Evolutionary conservation across 2,888 invertebrate species (phyloP), one percentile per base, ranked within the genome.

Genomic region (Serrognathus titanus): DNA sequence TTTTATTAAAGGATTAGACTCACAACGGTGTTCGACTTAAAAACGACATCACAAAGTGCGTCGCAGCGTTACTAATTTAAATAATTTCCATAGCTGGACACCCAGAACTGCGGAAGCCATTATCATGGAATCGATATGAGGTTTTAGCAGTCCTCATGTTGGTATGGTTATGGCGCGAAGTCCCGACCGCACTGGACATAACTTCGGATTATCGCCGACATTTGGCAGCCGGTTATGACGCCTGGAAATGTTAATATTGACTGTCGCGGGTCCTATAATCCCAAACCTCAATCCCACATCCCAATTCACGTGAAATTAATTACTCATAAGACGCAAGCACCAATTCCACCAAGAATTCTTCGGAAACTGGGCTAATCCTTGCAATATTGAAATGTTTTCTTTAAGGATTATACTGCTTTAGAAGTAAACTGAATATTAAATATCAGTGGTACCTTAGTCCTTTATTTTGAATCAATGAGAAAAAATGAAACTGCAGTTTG

Each of bases 191-290:
- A 69, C 64, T 63, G 69, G 71, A 71, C 71, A 72, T 72, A 72
- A 72, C 69, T 72, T 66, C 60, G 71, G 72, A 71, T 73, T 72
- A 72, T 66, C 70, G 64, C 66, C 65, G 71, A 71, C 71, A 67
- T 73, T 73, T 69, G 69, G 69, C 71, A 69, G 70, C 68, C 69
- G 71, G 70, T 71, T 71, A 71, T 72, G 72, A 72, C 73, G 71
- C 71, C 71, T 69, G 70, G 72, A 71, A 74, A 74, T 72, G 74
- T 72, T 73, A 74, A 74, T 74, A 74, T 74, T 74, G 73, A 72
- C 73, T 70, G 70, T 68, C 69, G 68, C 57, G 50, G 57, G 55
- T 51, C 43, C 49, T 43, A 47, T 58, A 58, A 58, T 54, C 51
- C 54, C 47, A 37, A 35, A 50, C 41, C 41, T 38, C 54, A 43